A percentile compares a stretch with the other conserved stretches of the same genome.
Evolutionary conservation across 2,888 invertebrate species (phyloP).

Genomic region (Plemyria rubiginata): DNA sequence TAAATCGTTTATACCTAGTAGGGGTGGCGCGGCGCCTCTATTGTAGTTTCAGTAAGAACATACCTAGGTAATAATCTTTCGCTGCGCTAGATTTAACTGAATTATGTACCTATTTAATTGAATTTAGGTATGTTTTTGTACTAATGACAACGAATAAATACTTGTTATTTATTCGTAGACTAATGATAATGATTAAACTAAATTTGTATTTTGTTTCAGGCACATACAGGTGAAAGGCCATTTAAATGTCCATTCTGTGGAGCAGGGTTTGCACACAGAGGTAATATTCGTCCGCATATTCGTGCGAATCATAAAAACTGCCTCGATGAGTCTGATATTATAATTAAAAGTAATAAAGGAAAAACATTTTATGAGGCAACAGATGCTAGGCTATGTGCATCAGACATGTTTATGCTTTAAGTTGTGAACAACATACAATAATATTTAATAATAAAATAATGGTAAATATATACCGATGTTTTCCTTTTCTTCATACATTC

Average conservation of each 20-base stretch:
- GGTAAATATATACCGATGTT: background rate
- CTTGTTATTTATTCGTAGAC: too few relatives aligned
- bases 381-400: background rate
- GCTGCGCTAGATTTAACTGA: too few relatives aligned
- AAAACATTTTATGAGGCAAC: background rate
- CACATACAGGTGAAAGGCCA: constrained; percentile 37
- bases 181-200: background rate
- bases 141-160: too few relatives aligned
- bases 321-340: background rate
- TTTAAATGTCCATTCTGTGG: constrained; percentile 36
- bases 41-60: too few relatives aligned
- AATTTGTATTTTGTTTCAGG: constrained; percentile 24
- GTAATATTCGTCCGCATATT: constrained; percentile 35
- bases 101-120: too few relatives aligned
- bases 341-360: background rate
- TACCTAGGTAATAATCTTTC: too few relatives aligned
- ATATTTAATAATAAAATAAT: background rate
- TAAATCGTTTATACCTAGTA: too few relatives aligned
- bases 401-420: constrained; percentile 4
- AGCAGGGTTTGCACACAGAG: constrained; percentile 32
- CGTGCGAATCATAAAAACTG: constrained; percentile 7
- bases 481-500: too few relatives aligned
- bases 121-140: too few relatives aligned
- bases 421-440: constrained; percentile 1
- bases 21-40: too few relatives aligned